Evolutionary conservation across 2,797 vertebrate species (phyloP), one percentile per base, ranked within the genome.

Genomic region (Anguilla obscura): DNA sequence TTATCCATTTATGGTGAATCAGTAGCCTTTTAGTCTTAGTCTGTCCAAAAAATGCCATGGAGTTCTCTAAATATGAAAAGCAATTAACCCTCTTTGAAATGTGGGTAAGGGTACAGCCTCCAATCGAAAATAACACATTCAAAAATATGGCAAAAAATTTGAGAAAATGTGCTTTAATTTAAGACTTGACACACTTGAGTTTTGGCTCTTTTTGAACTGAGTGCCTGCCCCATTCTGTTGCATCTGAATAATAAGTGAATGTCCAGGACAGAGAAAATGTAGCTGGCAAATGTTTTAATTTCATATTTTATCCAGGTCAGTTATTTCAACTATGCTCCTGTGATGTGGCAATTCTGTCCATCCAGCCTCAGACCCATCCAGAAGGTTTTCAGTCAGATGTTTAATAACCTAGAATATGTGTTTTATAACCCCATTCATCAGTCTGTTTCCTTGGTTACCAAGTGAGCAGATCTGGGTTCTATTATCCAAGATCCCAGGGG

Each of bases 401-500:
- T 87, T 87, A 45, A 87, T 82, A 54, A 87, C 90, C 84, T 33
- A 30, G 88, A 88, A 60, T 87, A 89, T 87, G 79, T 9, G 48
- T 84, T 89, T 85, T 88, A 83, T 88, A 88, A 90, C 45, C 86
- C 86, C 92, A 93, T 92, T 88, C 91, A 91, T 93, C 83, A 90
- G 90, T 88, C 92, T 92, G 94, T 95, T 95, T 92, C 93, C 94
- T 91, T 92, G 94, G 94, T 93, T 93, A 94, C 94, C 89, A 85
- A 85, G 82, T 88, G 90, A 88, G 66, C 88, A 83, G 88, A 87
- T 82, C 21, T 18, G 40, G 30, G 27, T 50, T 89, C 89, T 93
- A 88, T 92, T 91, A 90, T 85, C 71, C 50, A 82, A 90, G 74
- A 90, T 50, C 66, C 86, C 88, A 89, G 60, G 87, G 52, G 86